Percentiles rank a stretch among this genome's conserved stretches.
Evolutionary conservation across 2,797 vertebrate species (phyloP).

Genomic region (Anisognathus igniventris): DNA sequence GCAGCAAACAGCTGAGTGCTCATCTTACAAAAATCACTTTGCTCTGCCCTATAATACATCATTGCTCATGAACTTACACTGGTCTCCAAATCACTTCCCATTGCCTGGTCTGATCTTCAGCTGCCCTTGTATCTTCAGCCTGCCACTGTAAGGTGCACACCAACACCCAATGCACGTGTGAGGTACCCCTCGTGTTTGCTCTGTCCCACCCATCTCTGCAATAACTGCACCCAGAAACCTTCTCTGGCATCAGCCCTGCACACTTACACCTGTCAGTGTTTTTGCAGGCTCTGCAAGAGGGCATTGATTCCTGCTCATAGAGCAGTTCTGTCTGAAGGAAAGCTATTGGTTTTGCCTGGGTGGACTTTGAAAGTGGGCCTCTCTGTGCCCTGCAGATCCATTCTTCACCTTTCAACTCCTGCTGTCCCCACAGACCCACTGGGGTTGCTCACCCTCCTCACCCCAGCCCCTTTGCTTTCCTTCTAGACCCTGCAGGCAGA

Average conservation of each 20-base stretch:
- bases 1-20: not conserved
- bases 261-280: rapidly evolving
- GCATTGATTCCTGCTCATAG: not conserved
- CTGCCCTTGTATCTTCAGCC: not conserved
- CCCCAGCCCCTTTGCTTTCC: not conserved
- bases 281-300: not conserved
- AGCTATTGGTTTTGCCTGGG: not conserved
- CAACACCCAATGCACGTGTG: rapidly evolving
- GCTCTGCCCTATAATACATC: not conserved
- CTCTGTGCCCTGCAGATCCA: not conserved
- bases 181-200: rapidly evolving
- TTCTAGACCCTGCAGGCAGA: not conserved
- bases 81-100: not conserved
- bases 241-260: not conserved
- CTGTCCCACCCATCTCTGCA: not conserved
- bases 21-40: not conserved
- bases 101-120: not conserved
- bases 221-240: not conserved
- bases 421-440: not conserved
- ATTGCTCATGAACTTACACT: not conserved
- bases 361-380: not conserved
- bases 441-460: not conserved
- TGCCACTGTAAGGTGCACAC: not conserved
- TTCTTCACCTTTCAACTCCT: not conserved
- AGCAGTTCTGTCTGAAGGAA: not conserved